Percentiles rank a stretch among this genome's conserved stretches.
These are phyloP conservation scores for Polyommatus icarus DNA, from an alignment of 2,888 invertebrate genomes.

Conservation along the genomic window DNA sequence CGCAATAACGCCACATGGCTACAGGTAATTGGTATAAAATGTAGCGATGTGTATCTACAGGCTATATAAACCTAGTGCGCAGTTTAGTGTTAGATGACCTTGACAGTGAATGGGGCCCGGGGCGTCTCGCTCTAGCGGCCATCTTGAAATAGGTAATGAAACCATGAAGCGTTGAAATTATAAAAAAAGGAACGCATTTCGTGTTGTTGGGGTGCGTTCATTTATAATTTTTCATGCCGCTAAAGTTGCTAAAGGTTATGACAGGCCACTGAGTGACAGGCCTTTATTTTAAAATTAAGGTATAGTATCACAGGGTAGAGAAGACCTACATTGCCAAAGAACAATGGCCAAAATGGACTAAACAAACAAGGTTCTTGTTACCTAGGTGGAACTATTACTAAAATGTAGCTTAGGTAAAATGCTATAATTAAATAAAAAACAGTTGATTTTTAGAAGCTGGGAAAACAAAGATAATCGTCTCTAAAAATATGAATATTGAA, in stretches of 20 bases:
- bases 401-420: too few species aligned
- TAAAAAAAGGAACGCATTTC: constrained; percentile 40
- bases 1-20: not conserved
- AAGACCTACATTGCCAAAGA: not conserved
- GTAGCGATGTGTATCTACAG: constrained; percentile 39
- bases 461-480: too few species aligned
- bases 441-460: too few species aligned
- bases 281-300: not conserved
- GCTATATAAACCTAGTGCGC: constrained; percentile 54
- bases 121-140: constrained; percentile 72
- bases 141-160: constrained; percentile 56
- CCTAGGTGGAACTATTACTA: too few species aligned
- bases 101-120: constrained; percentile 73
- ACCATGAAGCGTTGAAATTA: constrained; percentile 57
- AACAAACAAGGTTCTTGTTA: too few species aligned
- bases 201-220: constrained; percentile 11
- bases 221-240: not conserved
- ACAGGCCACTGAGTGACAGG: too few species aligned
- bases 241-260: not conserved
- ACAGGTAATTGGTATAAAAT: not conserved
- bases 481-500: too few species aligned
- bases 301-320: not conserved
- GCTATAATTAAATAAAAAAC: too few species aligned
- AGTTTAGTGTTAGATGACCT: constrained; percentile 75
- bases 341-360: too few species aligned